A percentile compares a stretch with the other conserved stretches of the same genome.
Evolutionary conservation across 2,888 invertebrate species (phyloP).

Genomic region (Drosophila austrosaltans): DNA sequence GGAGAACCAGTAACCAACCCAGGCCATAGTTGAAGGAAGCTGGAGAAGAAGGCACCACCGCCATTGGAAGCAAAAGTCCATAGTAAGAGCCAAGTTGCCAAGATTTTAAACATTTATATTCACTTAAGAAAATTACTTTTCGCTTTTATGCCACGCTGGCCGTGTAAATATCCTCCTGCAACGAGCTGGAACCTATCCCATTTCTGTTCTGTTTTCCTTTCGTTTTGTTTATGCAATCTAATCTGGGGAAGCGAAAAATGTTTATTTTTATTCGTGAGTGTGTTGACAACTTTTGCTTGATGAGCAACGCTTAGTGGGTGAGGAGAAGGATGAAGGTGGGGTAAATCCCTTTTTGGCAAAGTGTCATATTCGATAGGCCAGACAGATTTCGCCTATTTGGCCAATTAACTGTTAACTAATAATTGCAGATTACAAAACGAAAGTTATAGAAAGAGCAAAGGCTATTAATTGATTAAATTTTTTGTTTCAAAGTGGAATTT

Average conservation of each 20-base stretch:
- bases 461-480: no score
- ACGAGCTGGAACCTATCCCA: constrained; percentile 48
- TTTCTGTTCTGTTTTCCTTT: constrained; percentile 48
- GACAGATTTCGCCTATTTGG: no score
- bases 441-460: no score
- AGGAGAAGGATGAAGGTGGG: no score
- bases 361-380: constrained; percentile 14
- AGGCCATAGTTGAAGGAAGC: no score
- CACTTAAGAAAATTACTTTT: constrained; percentile 81
- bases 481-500: no score
- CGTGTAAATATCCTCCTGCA: constrained; percentile 60
- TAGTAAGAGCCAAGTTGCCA: constrained; percentile 24
- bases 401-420: no score
- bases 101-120: constrained; percentile 76
- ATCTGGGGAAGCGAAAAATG: constrained; percentile 40
- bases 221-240: constrained; percentile 56
- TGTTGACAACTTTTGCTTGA: constrained; percentile 55
- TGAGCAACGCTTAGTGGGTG: constrained; percentile 21
- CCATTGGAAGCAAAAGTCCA: constrained; percentile 1
- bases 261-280: constrained; percentile 21
- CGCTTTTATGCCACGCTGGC: constrained; percentile 59
- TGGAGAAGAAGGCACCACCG: no score
- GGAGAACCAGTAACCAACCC: background rate
- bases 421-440: no score
- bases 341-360: constrained; percentile 1